Percentiles rank a stretch among this genome's conserved stretches.
Conservation (phyloP, 2,797 vertebrate species). For the Neostethus bicornis region DNA sequence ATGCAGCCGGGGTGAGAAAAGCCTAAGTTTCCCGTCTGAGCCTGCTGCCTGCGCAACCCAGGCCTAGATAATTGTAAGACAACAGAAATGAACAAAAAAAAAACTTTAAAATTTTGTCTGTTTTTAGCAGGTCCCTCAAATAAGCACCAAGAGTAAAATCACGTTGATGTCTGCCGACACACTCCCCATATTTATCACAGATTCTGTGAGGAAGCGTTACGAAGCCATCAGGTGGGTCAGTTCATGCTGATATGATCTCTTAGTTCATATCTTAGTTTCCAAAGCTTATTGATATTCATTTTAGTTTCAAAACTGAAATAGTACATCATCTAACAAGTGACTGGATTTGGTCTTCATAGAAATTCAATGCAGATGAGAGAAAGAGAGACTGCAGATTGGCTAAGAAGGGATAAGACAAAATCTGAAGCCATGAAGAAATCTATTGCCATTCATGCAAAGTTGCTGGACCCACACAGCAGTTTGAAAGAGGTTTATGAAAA, state of each 20-base stretch:
- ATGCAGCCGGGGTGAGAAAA: too few species aligned
- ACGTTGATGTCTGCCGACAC: conserved; percentile 88
- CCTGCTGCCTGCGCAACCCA: too few species aligned
- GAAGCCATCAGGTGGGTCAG: conserved; percentile 86
- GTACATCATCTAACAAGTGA: conserved; percentile 1
- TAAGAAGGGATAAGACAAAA: conserved; percentile 82
- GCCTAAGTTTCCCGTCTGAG: too few species aligned
- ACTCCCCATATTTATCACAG: conserved; percentile 90
- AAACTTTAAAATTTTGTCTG: too few species aligned
- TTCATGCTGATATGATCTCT: neutral
- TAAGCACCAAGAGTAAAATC: conserved; percentile 75
- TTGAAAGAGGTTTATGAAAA: conserved; percentile 85
- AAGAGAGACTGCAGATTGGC: conserved; percentile 81
- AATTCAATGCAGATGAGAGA: conserved; percentile 84
- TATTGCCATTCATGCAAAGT: conserved; percentile 85
- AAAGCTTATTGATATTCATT: neutral
- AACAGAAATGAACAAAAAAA: too few species aligned
- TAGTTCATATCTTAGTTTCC: neutral
- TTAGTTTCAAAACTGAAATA: neutral
- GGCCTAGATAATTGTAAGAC: too few species aligned
- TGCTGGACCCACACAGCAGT: conserved; percentile 89
- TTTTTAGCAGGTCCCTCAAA: conserved; percentile 70
- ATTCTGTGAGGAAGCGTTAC: conserved; percentile 86
- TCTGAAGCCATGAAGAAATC: conserved; percentile 84
- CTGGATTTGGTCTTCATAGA: conserved; percentile 67